Evolutionary conservation across 2,888 invertebrate species (phyloP).

Genomic region (Sinohyriopsis cumingii): DNA sequence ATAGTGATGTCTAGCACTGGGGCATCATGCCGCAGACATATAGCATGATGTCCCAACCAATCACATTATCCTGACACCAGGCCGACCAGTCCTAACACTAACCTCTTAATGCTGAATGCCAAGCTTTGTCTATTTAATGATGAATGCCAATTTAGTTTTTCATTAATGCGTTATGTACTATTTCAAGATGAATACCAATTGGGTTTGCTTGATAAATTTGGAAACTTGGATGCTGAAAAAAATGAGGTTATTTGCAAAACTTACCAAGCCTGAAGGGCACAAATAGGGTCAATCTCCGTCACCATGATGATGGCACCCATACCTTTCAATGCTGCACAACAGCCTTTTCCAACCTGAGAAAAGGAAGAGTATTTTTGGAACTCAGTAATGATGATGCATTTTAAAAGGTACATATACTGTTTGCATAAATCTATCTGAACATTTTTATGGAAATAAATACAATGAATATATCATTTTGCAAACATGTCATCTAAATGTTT

Average conservation of each 20-base stretch:
- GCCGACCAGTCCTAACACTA: no score
- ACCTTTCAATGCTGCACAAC: conserved; percentile 94
- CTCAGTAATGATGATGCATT: no score
- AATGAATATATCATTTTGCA: no score
- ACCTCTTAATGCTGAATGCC: no score
- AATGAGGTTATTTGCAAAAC: conserved; percentile 6
- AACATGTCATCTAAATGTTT: no score
- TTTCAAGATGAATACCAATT: neutral
- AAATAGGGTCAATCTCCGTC: conserved; percentile 98
- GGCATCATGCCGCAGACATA: no score
- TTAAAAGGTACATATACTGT: neutral
- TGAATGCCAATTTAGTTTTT: no score
- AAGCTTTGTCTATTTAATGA: no score
- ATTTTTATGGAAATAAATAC: no score
- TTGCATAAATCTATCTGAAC: neutral
- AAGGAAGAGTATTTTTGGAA: conserved; percentile 2
- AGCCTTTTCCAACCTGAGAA: conserved; percentile 87
- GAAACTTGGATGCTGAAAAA: neutral
- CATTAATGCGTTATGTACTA: neutral
- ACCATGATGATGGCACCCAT: conserved; percentile 93
- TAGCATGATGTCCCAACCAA: no score
- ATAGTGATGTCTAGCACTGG: no score
- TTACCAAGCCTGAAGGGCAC: conserved; percentile 94
- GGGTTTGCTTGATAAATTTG: neutral
- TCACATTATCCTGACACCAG: no score